Conservation (phyloP, 2,888 invertebrate species). For the Eledona agricola region DNA sequence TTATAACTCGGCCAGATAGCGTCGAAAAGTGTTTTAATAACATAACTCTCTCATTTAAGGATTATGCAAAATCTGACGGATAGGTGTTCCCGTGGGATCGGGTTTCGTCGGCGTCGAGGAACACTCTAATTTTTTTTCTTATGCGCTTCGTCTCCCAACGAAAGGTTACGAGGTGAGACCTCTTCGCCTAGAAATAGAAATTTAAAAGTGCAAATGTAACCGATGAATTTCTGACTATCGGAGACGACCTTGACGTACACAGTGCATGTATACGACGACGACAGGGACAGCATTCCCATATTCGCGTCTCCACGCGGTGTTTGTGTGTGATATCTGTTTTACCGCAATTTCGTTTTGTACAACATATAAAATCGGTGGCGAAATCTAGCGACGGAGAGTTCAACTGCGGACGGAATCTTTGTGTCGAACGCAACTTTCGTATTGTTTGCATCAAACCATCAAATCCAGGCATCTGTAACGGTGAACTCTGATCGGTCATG, state of each 20-base stretch:
- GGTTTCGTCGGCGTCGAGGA: too few relatives aligned
- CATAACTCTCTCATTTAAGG: too few relatives aligned
- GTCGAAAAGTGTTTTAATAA: slow-evolving; percentile 22
- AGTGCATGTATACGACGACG: too few relatives aligned
- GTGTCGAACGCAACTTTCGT: slow-evolving; percentile 31
- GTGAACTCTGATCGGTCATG: slow-evolving; percentile 2
- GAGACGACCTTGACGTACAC: too few relatives aligned
- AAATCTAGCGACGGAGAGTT: slow-evolving; percentile 64
- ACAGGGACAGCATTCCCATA: slow-evolving; percentile 2
- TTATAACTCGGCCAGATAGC: slow-evolving; percentile 20
- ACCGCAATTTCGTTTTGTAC: slow-evolving; percentile 25
- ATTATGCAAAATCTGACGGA: slow-evolving; percentile 18
- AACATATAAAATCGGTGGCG: slow-evolving; percentile 55
- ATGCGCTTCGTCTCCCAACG: too few relatives aligned
- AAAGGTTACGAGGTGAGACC: too few relatives aligned
- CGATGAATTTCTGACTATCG: too few relatives aligned
- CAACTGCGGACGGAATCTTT: slow-evolving; percentile 49
- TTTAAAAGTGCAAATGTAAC: too few relatives aligned
- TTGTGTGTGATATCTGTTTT: slow-evolving; percentile 26
- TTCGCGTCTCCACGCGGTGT: too few relatives aligned
- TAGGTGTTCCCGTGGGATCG: background rate
- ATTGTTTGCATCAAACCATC: slow-evolving; percentile 37
- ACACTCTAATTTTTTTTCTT: too few relatives aligned
- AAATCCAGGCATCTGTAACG: slow-evolving; percentile 36
- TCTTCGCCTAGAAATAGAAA: too few relatives aligned